These are phyloP conservation scores for Cacoxenus indagator DNA, from an alignment of 2,888 invertebrate species.

Conservation along the genomic window DNA sequence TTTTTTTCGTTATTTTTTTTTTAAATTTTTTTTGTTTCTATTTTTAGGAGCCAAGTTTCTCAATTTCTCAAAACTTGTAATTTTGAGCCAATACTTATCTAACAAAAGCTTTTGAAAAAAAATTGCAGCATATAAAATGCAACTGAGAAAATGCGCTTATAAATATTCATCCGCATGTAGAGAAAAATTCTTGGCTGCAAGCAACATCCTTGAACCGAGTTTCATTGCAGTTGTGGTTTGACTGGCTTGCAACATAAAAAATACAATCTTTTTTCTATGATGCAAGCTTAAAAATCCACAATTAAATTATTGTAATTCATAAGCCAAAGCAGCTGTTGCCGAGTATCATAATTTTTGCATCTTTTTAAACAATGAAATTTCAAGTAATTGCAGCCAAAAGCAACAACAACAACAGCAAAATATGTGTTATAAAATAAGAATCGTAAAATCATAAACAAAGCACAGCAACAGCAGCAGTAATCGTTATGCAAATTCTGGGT, in stretches of 20 bases:
- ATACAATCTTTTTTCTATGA: neutral
- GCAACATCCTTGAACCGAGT: neutral
- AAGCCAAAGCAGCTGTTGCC: slow-evolving; percentile 1
- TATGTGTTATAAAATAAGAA: neutral
- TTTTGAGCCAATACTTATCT: slow-evolving; percentile 9
- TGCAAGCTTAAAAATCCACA: neutral
- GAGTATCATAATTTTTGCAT: neutral
- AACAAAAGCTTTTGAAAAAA: neutral
- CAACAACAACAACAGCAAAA: neutral
- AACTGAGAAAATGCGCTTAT: neutral
- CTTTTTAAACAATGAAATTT: slow-evolving; percentile 14
- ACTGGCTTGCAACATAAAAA: neutral
- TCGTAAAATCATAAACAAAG: neutral
- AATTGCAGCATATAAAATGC: neutral
- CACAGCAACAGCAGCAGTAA: neutral
- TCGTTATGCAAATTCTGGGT: slow-evolving; percentile 10
- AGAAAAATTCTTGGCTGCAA: neutral
- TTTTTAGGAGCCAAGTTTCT: no score
- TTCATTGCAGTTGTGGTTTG: neutral
- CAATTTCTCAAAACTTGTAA: no score
- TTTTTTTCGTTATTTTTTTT: slow-evolving; percentile 40
- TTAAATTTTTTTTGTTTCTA: slow-evolving; percentile 8
- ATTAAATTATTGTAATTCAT: slow-evolving; percentile 6
- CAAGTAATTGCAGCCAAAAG: slow-evolving; percentile 6
- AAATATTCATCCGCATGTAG: slow-evolving; percentile 5